phyloP scores from a whole-genome alignment of 2,797 vertebrate species.

The Taenioides sp. region DNA sequence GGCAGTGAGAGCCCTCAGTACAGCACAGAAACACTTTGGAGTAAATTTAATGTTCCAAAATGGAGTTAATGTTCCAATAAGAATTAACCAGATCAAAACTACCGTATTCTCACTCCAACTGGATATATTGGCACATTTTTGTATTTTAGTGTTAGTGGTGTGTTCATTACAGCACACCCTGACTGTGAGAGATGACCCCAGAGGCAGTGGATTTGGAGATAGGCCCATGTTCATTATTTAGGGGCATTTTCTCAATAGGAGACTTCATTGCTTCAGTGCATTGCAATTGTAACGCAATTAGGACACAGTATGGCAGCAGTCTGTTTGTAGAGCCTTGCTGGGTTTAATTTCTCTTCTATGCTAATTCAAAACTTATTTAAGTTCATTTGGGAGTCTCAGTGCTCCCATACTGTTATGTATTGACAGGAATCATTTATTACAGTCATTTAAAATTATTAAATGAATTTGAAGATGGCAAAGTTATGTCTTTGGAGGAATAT shows the following conservation, averaged over 20 bases:
- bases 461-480: neutral
- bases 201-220: slow-evolving; percentile 24
- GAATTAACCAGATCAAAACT: neutral
- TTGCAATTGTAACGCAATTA: slow-evolving; percentile 71
- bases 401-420: slow-evolving; percentile 4
- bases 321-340: slow-evolving; percentile 68
- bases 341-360: slow-evolving; percentile 58
- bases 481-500: too few species aligned
- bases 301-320: slow-evolving; percentile 64
- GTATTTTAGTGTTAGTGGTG: neutral
- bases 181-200: slow-evolving; percentile 31
- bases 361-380: slow-evolving; percentile 66
- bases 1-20: too few species aligned
- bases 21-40: too few species aligned
- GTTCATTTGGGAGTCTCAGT: slow-evolving; percentile 28
- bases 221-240: slow-evolving; percentile 52
- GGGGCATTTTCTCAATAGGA: slow-evolving; percentile 58
- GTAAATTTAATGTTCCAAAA: neutral
- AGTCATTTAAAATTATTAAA: neutral
- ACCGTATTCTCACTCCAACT: slow-evolving; percentile 10
- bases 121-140: neutral
- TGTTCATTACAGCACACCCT: slow-evolving; percentile 1
- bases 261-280: slow-evolving; percentile 60
- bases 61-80: neutral
- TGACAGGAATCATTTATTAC: slow-evolving; percentile 18